Conservation (phyloP, 2,888 invertebrate species). For the Ommatoiulus sabulosus region DNA sequence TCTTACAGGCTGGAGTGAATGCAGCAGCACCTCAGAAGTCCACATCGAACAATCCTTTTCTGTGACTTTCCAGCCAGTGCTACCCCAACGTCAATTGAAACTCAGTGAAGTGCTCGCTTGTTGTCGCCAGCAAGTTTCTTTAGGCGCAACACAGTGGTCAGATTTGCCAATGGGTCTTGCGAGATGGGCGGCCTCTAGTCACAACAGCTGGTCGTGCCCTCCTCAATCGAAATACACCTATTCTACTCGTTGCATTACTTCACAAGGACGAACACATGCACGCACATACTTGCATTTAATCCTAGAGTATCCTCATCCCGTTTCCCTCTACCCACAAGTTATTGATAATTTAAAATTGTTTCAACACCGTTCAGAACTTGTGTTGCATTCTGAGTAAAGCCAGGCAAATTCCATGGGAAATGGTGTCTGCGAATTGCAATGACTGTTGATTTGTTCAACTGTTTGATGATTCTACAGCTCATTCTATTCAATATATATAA, state of each 20-base stretch:
- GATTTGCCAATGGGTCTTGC: not conserved
- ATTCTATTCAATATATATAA: not conserved
- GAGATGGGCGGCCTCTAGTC: conserved; percentile 38
- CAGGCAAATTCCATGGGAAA: not conserved
- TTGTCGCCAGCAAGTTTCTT: conserved; percentile 13
- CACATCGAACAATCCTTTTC: conserved; percentile 56
- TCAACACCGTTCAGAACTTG: not conserved
- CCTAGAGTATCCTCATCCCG: not conserved
- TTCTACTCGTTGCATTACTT: not conserved
- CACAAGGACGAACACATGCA: conserved; percentile 3
- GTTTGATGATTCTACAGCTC: conserved; percentile 20
- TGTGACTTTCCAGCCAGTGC: conserved; percentile 47
- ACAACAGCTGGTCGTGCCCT: conserved; percentile 18
- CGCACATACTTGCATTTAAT: conserved; percentile 40
- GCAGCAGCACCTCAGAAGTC: conserved; percentile 53
- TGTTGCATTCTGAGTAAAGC: not conserved
- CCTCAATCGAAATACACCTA: not conserved
- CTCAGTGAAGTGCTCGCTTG: conserved; percentile 5
- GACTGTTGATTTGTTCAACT: not conserved
- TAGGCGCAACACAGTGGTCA: conserved; percentile 2
- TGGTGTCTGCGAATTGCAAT: not conserved
- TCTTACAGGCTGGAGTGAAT: conserved; percentile 52
- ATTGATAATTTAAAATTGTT: conserved; percentile 14
- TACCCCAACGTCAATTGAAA: not conserved
- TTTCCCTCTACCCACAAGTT: not conserved